Base-by-base conservation (phyloP, 1,140 invertebrate species). In the Saccostrea cuccullata region DNA sequence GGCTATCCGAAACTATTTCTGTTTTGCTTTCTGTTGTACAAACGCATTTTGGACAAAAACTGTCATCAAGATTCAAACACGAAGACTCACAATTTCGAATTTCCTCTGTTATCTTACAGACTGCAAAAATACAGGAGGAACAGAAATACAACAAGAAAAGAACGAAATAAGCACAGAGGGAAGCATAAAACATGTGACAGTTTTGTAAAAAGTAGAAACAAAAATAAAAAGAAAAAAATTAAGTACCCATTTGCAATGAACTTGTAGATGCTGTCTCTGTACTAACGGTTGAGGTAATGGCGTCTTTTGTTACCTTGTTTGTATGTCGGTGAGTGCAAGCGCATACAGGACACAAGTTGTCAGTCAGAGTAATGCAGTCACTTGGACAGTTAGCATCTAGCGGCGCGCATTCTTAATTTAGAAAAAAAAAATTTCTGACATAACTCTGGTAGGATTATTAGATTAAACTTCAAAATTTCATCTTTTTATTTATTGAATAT, bases 41-140 rank as follows among this genome's bases (percentile, higher is more conserved):
- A 15, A 15, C 15, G 30, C 70, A 77, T 13, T 30, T 15, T 11
- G 30, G 70, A 77, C 70, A 77, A 77, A 77, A 77, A 26, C 36
- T 26, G 4, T 77, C 70, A 36, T 77, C 70, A 26, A 77, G 12
- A 26, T 13, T 77, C 26, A 77, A 36, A 26, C 70, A 77, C 0
- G 26, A 30, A 36, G 70, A 36, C 15, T 26, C 26, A 30, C 70
- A 77, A 15, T 77, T 77, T 30, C 70, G 26, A 77, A 77, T 36
- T 77, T 77, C 26, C 30, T 77, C 70, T 30, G 70, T 77, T 36
- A 77, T 36, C 30, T 36, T 77, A 36, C 70, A 77, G 13, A 77
- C 70, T 77, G 26, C 26, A 0, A 77, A 77, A 36, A 20, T 15
- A 47, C 40, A 6, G 6, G 2, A 47, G 6, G 6, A 47, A 47